Percentiles rank a stretch among this genome's conserved stretches.
Evolutionary conservation across 2,113 vertebrate genomes (phyloP).

Genomic region (Sebastes fasciatus): DNA sequence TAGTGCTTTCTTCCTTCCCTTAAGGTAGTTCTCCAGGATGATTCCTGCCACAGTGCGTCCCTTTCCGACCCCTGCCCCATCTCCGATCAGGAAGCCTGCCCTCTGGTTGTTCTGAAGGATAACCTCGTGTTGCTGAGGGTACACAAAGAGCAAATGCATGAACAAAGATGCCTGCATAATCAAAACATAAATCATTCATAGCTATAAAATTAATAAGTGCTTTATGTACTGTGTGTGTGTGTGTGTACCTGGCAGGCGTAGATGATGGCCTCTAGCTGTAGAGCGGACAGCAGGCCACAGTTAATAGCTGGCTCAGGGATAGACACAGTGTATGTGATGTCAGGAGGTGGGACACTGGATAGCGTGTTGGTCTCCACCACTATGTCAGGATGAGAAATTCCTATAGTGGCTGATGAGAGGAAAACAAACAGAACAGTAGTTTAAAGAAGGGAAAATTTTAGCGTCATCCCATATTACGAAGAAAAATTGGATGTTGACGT

Average conservation of each 20-base stretch:
- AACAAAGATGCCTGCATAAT: background rate
- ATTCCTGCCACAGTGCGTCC: slow-evolving; percentile 96
- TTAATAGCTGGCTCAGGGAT: slow-evolving; percentile 84
- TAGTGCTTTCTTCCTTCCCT: slow-evolving; percentile 93
- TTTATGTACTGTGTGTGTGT: background rate
- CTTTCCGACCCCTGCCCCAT: slow-evolving; percentile 96
- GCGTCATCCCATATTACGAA: background rate
- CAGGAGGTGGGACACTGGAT: slow-evolving; percentile 96
- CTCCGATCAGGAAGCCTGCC: slow-evolving; percentile 96
- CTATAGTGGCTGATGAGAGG: slow-evolving; percentile 88
- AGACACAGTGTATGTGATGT: slow-evolving; percentile 93
- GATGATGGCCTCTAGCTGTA: slow-evolving; percentile 97
- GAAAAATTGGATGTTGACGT: background rate
- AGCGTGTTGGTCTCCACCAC: slow-evolving; percentile 98
- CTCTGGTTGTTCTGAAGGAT: slow-evolving; percentile 93
- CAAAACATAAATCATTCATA: background rate
- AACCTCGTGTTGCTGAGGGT: slow-evolving; percentile 95
- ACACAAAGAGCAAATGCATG: background rate
- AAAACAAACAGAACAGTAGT: background rate
- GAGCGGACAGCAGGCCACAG: slow-evolving; percentile 89
- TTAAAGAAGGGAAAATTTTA: background rate
- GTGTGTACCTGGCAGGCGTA: slow-evolving; percentile 95
- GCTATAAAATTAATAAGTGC: background rate
- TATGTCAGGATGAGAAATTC: slow-evolving; percentile 95
- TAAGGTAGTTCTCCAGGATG: slow-evolving; percentile 94